A percentile compares a stretch with the other conserved stretches of the same genome.
Conservation (phyloP, 2,888 invertebrate species). For the Eristalinus sepulchralis region DNA sequence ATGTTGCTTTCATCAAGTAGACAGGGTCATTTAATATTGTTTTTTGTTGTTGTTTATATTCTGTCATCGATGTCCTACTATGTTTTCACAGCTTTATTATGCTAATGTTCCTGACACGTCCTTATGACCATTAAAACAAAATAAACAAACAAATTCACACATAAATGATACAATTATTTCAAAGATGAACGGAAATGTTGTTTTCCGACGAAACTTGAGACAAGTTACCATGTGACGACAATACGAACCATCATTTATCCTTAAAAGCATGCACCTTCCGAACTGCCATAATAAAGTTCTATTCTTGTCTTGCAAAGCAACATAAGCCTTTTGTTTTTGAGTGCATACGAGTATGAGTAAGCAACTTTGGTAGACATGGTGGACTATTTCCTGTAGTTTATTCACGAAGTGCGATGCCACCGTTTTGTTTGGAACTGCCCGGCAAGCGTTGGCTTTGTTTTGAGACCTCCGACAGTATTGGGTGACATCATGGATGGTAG, state of each 20-base stretch:
- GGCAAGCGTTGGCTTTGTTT: slow-evolving; percentile 63
- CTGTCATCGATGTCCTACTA: slow-evolving; percentile 71
- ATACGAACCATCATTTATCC: slow-evolving; percentile 47
- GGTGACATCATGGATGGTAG: slow-evolving; percentile 61
- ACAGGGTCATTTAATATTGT: slow-evolving; percentile 69
- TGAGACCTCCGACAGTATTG: slow-evolving; percentile 58
- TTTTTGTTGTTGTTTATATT: slow-evolving; percentile 70
- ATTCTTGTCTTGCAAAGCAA: slow-evolving; percentile 67
- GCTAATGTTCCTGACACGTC: slow-evolving; percentile 72
- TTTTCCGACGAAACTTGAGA: slow-evolving; percentile 50
- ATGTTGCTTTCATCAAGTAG: slow-evolving; percentile 57
- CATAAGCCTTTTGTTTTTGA: slow-evolving; percentile 70
- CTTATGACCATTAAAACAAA: slow-evolving; percentile 70
- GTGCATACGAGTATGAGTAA: slow-evolving; percentile 68
- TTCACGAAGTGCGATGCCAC: slow-evolving; percentile 48
- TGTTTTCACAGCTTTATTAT: slow-evolving; percentile 72
- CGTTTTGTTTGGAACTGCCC: slow-evolving; percentile 60
- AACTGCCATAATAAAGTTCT: slow-evolving; percentile 69
- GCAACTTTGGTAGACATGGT: slow-evolving; percentile 69
- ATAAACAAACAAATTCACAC: slow-evolving; percentile 57
- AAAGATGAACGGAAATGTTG: slow-evolving; percentile 68
- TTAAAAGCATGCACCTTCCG: slow-evolving; percentile 64
- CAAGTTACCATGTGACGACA: slow-evolving; percentile 41
- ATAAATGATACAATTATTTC: slow-evolving; percentile 26
- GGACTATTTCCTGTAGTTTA: slow-evolving; percentile 70